These are phyloP conservation scores for Azorinus chamasolen DNA, from an alignment of 2,888 invertebrate genomes.

Conservation along the genomic window DNA sequence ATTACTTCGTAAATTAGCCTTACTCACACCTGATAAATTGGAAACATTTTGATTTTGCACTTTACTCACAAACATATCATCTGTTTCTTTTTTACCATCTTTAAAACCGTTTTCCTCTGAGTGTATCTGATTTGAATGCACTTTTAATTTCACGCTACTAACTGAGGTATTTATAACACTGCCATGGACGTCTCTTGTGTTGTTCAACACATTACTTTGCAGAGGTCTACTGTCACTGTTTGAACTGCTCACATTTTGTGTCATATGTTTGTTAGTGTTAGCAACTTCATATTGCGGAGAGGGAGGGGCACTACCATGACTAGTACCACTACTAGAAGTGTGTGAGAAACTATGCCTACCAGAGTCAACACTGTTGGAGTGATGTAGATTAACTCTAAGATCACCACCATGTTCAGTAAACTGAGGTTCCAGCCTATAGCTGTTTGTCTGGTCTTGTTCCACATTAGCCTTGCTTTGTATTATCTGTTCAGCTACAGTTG, in stretches of 20 bases:
- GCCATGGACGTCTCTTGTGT: constrained; percentile 35
- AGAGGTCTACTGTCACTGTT: too few species aligned
- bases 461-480: constrained; percentile 30
- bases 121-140: constrained; percentile 55
- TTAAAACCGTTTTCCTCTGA: constrained; percentile 8
- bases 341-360: constrained; percentile 44
- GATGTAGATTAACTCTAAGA: constrained; percentile 16
- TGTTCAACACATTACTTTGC: constrained; percentile 38
- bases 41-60: constrained; percentile 29
- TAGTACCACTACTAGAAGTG: constrained; percentile 45
- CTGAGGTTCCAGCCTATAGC: not conserved
- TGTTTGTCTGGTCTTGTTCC: constrained; percentile 7
- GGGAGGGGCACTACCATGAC: constrained; percentile 29
- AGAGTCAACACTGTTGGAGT: constrained; percentile 56
- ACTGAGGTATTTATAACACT: not conserved
- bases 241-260: not conserved
- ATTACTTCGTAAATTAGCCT: constrained; percentile 27
- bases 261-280: not conserved
- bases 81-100: constrained; percentile 5
- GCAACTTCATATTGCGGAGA: constrained; percentile 25
- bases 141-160: constrained; percentile 44
- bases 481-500: constrained; percentile 51
- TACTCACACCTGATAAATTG: constrained; percentile 34
- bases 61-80: not conserved
- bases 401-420: constrained; percentile 8